Evolutionary conservation across 2,113 vertebrate genomes (phyloP).

Genomic region (Chaetodon trifascialis): DNA sequence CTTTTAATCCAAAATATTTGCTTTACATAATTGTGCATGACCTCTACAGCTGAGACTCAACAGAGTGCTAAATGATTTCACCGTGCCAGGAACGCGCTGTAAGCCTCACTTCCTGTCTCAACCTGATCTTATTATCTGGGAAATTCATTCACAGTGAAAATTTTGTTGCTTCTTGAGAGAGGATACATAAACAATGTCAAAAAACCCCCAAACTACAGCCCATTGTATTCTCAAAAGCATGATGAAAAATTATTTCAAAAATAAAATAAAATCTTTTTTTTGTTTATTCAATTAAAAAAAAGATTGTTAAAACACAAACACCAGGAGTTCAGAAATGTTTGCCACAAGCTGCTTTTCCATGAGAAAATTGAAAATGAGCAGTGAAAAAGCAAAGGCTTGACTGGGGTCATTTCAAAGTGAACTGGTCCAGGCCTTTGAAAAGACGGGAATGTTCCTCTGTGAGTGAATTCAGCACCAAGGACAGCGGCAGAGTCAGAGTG

Average conservation of each 20-base stretch:
- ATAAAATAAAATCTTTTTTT: not conserved
- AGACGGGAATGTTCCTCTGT: constrained; percentile 1
- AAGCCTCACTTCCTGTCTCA: constrained; percentile 17
- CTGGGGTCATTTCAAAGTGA: constrained; percentile 6
- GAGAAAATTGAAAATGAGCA: not conserved
- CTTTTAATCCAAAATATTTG: constrained; percentile 27
- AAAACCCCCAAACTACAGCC: too few species aligned
- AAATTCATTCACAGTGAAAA: constrained; percentile 1
- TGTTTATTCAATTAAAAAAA: not conserved
- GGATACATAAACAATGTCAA: not conserved
- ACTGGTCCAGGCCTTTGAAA: constrained; percentile 10
- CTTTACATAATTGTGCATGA: constrained; percentile 13
- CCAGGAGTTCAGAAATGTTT: not conserved
- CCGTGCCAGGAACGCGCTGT: not conserved
- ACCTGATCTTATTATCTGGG: constrained; percentile 6
- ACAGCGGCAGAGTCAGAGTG: constrained; percentile 53
- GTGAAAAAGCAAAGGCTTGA: not conserved
- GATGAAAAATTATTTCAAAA: not conserved
- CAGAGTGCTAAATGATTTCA: constrained; percentile 14
- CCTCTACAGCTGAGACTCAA: not conserved
- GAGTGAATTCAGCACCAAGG: constrained; percentile 74
- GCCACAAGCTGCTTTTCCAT: not conserved
- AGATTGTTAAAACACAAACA: not conserved
- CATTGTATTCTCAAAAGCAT: too few species aligned
- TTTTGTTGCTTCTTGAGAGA: not conserved